These are phyloP conservation scores for Xenentodon cancila DNA, from an alignment of 2,797 vertebrate species.

Conservation along the genomic window DNA sequence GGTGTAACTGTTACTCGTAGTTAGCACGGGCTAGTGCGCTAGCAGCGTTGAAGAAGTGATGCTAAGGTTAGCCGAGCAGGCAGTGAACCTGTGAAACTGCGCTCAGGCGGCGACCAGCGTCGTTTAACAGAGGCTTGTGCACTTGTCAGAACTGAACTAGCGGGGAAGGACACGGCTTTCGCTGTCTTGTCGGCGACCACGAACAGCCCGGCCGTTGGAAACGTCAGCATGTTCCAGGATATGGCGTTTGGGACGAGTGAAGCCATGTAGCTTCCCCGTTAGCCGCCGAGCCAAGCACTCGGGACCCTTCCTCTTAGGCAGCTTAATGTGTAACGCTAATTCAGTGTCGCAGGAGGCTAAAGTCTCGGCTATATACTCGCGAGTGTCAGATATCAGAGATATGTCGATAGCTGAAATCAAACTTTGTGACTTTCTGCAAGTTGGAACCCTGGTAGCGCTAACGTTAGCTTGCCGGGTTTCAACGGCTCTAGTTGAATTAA, in stretches of 20 bases:
- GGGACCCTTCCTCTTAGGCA: conserved; percentile 32
- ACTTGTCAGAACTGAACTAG: background rate
- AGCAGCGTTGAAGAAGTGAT: conserved; percentile 52
- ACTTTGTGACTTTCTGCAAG: conserved; percentile 26
- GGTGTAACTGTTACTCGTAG: conserved; percentile 40
- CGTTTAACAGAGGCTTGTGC: conserved; percentile 4
- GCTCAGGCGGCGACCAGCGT: conserved; percentile 31
- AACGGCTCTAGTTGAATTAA: conserved; percentile 15
- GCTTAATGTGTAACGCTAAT: conserved; percentile 31
- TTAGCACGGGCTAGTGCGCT: conserved; percentile 65
- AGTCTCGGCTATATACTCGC: background rate
- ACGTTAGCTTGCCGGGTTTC: conserved; percentile 32
- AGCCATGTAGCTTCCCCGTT: conserved; percentile 47
- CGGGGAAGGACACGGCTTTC: fast-evolving
- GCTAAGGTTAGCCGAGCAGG: conserved; percentile 68
- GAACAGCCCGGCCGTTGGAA: conserved; percentile 10
- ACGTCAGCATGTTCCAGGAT: conserved; percentile 36
- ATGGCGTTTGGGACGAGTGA: conserved; percentile 41
- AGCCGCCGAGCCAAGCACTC: conserved; percentile 45
- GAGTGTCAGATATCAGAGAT: background rate
- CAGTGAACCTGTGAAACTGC: conserved; percentile 60
- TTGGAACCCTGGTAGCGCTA: conserved; percentile 16
- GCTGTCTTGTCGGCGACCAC: background rate
- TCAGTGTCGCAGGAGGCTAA: background rate
- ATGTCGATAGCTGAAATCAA: background rate